Evolutionary conservation across 2,113 vertebrate species (phyloP).

Genomic region (Anolis carolinensis): DNA sequence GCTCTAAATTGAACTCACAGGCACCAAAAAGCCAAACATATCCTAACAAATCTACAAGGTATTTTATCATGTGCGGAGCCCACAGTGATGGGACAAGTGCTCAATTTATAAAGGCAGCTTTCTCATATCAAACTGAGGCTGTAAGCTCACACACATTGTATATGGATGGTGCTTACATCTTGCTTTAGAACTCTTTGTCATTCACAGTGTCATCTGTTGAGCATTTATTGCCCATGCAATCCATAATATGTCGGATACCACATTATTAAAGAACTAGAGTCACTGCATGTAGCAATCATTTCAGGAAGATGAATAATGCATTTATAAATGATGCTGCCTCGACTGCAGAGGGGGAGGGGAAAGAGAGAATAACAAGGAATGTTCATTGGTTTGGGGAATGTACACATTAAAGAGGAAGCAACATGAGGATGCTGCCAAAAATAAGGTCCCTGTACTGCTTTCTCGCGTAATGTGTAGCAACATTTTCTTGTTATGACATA

Average conservation of each 20-base stretch:
- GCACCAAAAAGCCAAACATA: neutral
- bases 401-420: neutral
- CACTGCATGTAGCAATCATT: constrained; percentile 20
- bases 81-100: neutral
- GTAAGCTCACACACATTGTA: neutral
- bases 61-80: neutral
- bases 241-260: neutral
- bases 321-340: constrained; percentile 13
- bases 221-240: neutral
- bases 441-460: neutral
- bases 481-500: neutral
- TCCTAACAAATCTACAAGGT: constrained; percentile 2
- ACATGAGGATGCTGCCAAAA: neutral
- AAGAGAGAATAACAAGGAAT: neutral
- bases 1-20: neutral
- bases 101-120: neutral
- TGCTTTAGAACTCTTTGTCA: neutral
- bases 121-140: neutral
- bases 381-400: neutral
- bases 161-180: rapidly evolving
- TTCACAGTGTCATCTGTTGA: neutral
- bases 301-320: constrained; percentile 32
- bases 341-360: neutral
- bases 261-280: neutral
- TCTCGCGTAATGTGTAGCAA: too few species aligned